Percentiles rank a stretch among this genome's conserved stretches.
phyloP scores from a whole-genome alignment of 2,113 vertebrate genomes.

The Tauraco erythrolophus region DNA sequence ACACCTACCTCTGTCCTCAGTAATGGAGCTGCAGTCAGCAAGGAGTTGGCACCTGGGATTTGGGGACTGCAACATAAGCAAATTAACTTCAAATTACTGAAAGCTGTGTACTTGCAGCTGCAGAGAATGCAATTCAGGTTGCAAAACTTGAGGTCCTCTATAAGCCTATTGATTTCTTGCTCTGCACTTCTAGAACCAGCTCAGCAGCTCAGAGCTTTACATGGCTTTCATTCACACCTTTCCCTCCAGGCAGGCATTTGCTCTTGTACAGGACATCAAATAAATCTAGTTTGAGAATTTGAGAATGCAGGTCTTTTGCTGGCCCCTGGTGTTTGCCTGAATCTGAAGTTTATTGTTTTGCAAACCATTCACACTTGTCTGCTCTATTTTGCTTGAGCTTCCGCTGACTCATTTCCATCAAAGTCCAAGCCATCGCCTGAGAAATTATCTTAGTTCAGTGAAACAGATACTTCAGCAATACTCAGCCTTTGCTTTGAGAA shows the following conservation, averaged over 20 bases:
- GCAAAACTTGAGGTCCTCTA: not conserved
- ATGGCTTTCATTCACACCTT: not conserved
- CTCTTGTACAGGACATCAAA: not conserved
- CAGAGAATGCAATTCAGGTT: not conserved
- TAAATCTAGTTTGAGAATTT: not conserved
- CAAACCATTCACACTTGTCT: not conserved
- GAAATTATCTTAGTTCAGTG: not conserved
- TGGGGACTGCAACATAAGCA: not conserved
- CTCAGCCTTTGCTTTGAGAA: not conserved
- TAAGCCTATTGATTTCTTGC: rapidly evolving
- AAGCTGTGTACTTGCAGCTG: not conserved
- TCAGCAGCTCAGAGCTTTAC: not conserved
- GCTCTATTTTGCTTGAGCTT: not conserved
- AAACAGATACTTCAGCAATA: not conserved
- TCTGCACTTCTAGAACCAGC: not conserved
- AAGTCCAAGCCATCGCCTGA: not conserved
- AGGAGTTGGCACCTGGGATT: not conserved
- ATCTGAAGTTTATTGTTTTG: not conserved
- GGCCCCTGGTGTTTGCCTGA: not conserved
- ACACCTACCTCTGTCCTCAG: not conserved
- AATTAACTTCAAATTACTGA: not conserved
- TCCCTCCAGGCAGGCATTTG: not conserved
- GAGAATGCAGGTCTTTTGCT: not conserved
- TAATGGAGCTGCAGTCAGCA: not conserved
- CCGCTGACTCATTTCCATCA: not conserved